These are phyloP conservation scores for Philopotamus ludificatus DNA, from an alignment of 1,140 invertebrate genomes.

Conservation along the genomic window DNA sequence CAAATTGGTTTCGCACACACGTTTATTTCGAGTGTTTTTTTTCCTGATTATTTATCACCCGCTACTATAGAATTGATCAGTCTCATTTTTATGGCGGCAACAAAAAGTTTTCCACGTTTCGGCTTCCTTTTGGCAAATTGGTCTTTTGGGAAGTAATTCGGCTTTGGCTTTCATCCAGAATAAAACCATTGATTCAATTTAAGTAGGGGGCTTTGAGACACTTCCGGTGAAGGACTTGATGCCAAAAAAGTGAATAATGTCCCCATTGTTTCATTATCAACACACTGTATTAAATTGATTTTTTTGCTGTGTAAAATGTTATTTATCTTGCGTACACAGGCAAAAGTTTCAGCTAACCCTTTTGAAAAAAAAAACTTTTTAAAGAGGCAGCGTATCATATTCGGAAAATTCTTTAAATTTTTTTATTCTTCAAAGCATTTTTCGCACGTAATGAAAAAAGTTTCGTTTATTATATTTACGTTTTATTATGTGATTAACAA, in stretches of 20 bases:
- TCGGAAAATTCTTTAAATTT: too few species aligned
- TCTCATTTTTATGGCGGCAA: background rate
- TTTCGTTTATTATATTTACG: too few species aligned
- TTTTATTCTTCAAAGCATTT: too few species aligned
- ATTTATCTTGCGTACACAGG: background rate
- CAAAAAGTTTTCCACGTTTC: background rate
- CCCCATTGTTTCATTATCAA: slow-evolving; percentile 1
- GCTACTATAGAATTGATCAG: background rate
- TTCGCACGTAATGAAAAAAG: too few species aligned
- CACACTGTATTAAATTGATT: background rate
- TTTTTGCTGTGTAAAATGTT: background rate
- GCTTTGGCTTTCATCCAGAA: background rate
- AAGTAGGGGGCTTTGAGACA: background rate
- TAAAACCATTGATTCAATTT: background rate
- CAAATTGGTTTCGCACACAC: too few species aligned
- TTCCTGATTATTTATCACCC: too few species aligned
- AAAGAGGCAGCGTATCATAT: too few species aligned
- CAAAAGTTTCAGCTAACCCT: too few species aligned
- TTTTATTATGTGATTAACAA: too few species aligned
- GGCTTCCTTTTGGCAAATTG: background rate
- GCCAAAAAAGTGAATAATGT: slow-evolving; percentile 7
- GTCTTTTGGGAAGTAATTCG: background rate
- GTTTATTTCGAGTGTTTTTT: too few species aligned
- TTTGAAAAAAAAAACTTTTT: too few species aligned
- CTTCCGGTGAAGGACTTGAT: background rate